Evolutionary conservation across 1,140 invertebrate genomes (phyloP).

Genomic region (Globodera rostochiensis): DNA sequence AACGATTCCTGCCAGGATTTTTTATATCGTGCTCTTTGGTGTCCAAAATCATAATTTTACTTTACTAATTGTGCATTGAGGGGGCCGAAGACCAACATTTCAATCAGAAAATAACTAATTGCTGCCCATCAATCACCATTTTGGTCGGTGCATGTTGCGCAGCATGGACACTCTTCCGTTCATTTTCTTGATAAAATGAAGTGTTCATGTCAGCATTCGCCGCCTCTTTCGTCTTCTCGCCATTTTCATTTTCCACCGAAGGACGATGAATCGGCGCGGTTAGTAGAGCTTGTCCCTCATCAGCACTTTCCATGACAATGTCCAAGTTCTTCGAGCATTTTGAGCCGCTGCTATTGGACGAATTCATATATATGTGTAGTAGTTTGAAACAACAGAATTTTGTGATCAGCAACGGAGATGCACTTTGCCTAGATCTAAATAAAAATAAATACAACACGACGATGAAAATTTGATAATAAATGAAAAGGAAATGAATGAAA

Average conservation of each 20-base stretch:
- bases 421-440: no score
- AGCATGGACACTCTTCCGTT: not conserved
- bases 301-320: conserved; percentile 26
- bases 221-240: not conserved
- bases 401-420: no score
- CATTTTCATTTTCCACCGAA: not conserved
- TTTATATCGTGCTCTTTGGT: no score
- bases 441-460: no score
- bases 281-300: conserved; percentile 23
- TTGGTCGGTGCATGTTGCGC: not conserved
- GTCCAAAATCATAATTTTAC: no score
- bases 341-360: conserved; percentile 26
- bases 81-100: not conserved
- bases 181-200: not conserved
- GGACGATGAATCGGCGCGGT: not conserved
- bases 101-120: not conserved
- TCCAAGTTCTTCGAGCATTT: conserved; percentile 42
- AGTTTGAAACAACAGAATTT: no score
- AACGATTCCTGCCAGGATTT: no score
- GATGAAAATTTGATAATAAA: no score
- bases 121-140: not conserved
- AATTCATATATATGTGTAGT: conserved; percentile 7
- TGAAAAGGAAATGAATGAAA: no score
- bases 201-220: not conserved
- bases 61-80: no score